Base-by-base conservation (phyloP, 2,888 invertebrate genomes). In the Agonopterix alstromeriana region DNA sequence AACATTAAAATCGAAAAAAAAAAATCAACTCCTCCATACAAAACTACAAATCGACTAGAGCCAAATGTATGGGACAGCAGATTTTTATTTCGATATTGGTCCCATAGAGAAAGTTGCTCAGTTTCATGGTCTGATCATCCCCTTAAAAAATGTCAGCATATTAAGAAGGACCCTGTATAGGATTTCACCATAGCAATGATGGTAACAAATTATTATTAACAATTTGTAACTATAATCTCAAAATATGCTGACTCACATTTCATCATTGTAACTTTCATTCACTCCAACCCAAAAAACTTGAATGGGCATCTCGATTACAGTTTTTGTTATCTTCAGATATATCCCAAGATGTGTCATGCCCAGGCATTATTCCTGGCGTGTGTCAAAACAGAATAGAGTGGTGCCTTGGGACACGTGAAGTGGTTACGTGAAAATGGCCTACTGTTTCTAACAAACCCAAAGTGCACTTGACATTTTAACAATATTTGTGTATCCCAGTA, bases 351-450 rank as follows among this genome's bases (percentile, higher is more conserved):
- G 42, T 42, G 8, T 11, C 11, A 11, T 57, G 63, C 69, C 58
- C 67, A 74, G 67, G 70, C 68, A 59, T 56, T 62, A 65, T 64
- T 56, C n/a, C 61, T 75, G 70, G 71, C 77, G 73, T 73, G 70
- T 84, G 87, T 87, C 86, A 85, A 75, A 87, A 86, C 82, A 85
- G 80, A 84, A 88, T 88, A 80, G 88, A 88, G 80, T 84, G 74
- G 82, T 68, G 71, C 64, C 88, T 73, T 66, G 88, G 86, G 87
- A 85, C 67, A 70, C 62, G 57, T 56, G 52, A 55, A 65, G 62
- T 63, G 55, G 53, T 58, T 58, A 58, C 58, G 53, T 54, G 70
- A 64, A 73, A 72, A 69, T 68, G 73, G 60, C 73, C 73, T 58
- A 73, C 70, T 70, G 73, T 59, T 58, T 58, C 57, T 52, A 50